Evolutionary conservation across 2,797 vertebrate species (phyloP), one percentile per base, ranked within the genome.

Genomic region (Sebastes minor): DNA sequence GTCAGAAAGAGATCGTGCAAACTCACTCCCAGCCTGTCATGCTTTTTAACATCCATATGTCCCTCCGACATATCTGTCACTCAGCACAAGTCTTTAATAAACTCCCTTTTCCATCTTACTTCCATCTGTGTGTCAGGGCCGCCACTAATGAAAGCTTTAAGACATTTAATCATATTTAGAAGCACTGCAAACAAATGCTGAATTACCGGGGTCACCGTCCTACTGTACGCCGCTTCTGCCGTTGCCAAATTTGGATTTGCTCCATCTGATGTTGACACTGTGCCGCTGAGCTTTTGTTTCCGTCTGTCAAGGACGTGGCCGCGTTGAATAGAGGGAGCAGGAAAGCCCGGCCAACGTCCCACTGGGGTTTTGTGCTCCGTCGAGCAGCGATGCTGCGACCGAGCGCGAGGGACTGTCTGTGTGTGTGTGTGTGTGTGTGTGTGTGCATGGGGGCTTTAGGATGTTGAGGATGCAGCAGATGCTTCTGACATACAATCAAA

Each of bases 1-100:
- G 86, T 89, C 86, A 85, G 74, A 86, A 83, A 86, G 88, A 91
- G 91, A 85, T 90, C 90, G 85, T 68, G 85, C 84, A 92, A 88
- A 91, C 90, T 94, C 90, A 92, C 86, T 92, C 87, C 89, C 88
- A 67, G 59, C 88, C 86, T 65, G 86, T 92, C 88, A 86, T 83
- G 88, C 84, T 86, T 90, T 91, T 95, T 89, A 93, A 78, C 90
- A 85, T 82, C 91, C 94, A 94, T 95, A 94, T 94, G 94, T 92
- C 84, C 74, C 68, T 60, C 55, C 65, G 32, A 46, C 78, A 71
- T n/a, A 62, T 85, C 87, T 65, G 86, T 83, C 82, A 83, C 81
- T 81, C 83, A 82, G 75, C 84, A 69, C 5, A 78, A 49, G 23
- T 42, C 81, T 80, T 64, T 73, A 66, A 89, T 60, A 73, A 85